phyloP scores from a whole-genome alignment of 1,140 invertebrate genomes.

The Temnothorax curvispinosus region DNA sequence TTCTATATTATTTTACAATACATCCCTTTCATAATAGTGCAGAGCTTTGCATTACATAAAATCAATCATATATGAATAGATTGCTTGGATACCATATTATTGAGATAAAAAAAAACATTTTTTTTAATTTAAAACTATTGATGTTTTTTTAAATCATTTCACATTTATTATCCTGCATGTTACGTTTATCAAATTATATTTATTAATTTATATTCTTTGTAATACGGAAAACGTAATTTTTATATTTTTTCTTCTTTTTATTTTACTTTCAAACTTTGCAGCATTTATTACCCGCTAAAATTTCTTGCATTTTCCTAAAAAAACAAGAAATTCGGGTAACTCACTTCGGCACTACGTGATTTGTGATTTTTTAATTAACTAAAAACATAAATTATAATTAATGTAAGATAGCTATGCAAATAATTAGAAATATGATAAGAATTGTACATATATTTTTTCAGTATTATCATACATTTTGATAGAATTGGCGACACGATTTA shows the following conservation, averaged over 20 bases:
- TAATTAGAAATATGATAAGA: constrained; percentile 57
- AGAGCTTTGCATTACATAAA: constrained; percentile 6
- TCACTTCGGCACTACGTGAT: constrained; percentile 24
- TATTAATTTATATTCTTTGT: neutral
- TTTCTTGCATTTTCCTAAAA: constrained; percentile 31
- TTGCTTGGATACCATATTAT: neutral
- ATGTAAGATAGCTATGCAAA: constrained; percentile 58
- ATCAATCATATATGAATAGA: constrained; percentile 7
- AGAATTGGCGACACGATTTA: constrained; percentile 52
- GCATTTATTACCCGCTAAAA: constrained; percentile 10
- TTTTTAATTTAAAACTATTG: neutral
- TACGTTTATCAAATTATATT: neutral
- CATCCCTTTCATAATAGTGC: neutral
- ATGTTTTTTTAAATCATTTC: neutral
- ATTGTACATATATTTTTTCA: constrained; percentile 76
- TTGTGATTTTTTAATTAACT: constrained; percentile 42
- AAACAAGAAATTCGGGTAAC: constrained; percentile 5
- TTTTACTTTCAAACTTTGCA: neutral
- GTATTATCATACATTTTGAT: constrained; percentile 69
- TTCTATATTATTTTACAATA: constrained; percentile 32
- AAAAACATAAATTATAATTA: constrained; percentile 52
- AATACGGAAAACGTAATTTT: neutral
- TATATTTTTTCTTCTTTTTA: neutral
- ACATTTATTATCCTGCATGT: neutral
- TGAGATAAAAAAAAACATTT: constrained; percentile 5